Base-by-base conservation (phyloP, 2,797 vertebrate genomes). In the Coranthus polyacanthus region DNA sequence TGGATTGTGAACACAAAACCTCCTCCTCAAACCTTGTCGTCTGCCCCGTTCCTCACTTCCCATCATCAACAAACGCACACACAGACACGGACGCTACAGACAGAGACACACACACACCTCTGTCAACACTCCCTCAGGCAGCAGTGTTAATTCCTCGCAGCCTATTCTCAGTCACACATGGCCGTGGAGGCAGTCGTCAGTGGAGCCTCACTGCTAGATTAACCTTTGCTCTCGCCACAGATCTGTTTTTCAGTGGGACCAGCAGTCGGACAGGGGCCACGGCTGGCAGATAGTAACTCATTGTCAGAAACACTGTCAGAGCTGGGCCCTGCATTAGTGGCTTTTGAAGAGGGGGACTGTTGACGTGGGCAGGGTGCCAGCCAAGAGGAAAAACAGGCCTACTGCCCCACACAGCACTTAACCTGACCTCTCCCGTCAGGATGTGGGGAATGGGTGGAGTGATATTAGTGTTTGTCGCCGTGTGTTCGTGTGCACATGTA, bases 141-240 rank as follows among this genome's bases (percentile, higher is more conserved):
- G 81, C 42, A 6, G 79, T 62, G 89, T 80, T 92, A 92, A 92
- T 91, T 89, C 85, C 78, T 86, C 79, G 62, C 84, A 82, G 84
- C 83, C 88, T 84, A 91, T 91, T 92, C 88, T 81, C 86, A 88
- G 88, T 84, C 89, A 91, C 91, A 90, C 88, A 86, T 82, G 79
- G 81, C 78, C 45, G 24, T 58, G 66, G 72, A 81, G 72, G 71
- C 85, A 78, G 88, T 82, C 70, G 51, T 79, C 81, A 62, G 81
- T 13, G 26, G 76, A 89, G 81, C 82, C 89, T 91, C 84, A 24
- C 87, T 78, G 90, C 85, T 85, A 83, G 90, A 91, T 91, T 90
- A 93, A 91, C 90, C 87, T 92, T 89, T 93, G 90, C 86, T 83
- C 88, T 77, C 39, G 12, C 81, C 76, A 77, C 71, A 66, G 90